Evolutionary conservation across 2,113 vertebrate genomes (phyloP).

Genomic region (Ceyx margarethae): DNA sequence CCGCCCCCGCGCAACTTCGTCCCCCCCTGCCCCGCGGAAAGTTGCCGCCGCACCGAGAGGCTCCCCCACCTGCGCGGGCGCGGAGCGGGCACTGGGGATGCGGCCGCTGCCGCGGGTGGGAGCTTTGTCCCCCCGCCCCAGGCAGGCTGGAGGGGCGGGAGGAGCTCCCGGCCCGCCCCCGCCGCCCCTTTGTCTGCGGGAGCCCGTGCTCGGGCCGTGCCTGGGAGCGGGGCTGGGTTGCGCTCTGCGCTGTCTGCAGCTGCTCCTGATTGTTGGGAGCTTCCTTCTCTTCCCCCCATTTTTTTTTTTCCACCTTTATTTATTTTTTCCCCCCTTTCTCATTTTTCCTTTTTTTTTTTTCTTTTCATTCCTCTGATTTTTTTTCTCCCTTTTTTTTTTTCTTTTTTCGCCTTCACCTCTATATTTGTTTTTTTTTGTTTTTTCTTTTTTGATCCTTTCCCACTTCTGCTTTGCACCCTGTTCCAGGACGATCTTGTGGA

Average conservation of each 20-base stretch:
- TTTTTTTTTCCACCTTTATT: not conserved
- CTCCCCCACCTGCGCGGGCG: not conserved
- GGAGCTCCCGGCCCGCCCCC: conserved; percentile 30
- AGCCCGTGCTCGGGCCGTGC: not conserved
- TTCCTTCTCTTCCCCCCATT: not conserved
- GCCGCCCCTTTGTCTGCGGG: conserved; percentile 76
- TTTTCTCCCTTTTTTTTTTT: not conserved
- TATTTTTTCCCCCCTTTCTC: not conserved
- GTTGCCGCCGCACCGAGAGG: not conserved
- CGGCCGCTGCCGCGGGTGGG: not conserved
- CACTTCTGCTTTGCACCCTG: too few species aligned
- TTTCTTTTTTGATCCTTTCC: not conserved
- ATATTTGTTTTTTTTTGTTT: too few species aligned
- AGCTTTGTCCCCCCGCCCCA: not conserved
- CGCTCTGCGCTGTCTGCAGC: not conserved
- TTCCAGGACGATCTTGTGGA: not conserved
- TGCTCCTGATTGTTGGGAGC: not conserved
- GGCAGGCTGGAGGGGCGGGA: not conserved
- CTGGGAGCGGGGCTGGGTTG: not conserved
- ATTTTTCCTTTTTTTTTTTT: not conserved
- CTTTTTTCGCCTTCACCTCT: too few species aligned
- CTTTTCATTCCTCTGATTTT: not conserved
- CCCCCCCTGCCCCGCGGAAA: not conserved
- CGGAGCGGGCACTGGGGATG: not conserved
- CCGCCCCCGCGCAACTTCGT: not conserved